Evolutionary conservation across 2,797 vertebrate genomes (phyloP), one percentile per base, ranked within the genome.

Genomic region (Naso thynnoides): DNA sequence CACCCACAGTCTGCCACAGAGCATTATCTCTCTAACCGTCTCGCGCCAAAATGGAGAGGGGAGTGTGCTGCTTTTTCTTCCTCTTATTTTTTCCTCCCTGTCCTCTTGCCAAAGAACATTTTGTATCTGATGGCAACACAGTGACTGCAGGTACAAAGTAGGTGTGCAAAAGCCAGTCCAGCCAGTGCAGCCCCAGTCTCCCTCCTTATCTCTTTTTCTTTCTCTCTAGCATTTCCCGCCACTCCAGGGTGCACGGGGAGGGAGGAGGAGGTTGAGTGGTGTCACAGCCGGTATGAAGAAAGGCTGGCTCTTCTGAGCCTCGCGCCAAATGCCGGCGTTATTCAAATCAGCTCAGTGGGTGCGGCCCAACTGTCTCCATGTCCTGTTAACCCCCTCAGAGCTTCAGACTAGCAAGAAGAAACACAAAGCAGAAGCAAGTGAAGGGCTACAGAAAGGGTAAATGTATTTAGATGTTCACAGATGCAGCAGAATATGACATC

Each of bases 291-390:
- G 86, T 47, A 81, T 70, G 72, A 91, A 90, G 90, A 91, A 89
- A 90, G 91, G 74, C 86, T 47, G 76, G 69, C 88, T 83, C 66
- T 60, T 73, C 69, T 60, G 72, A 69, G 80, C 72, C 85, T 92
- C 76, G 81, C 84, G 89, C 91, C 90, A 93, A 92, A 93, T 74
- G 84, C 88, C 84, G 84, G 88, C 78, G 77, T 90, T 91, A 93
- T 94, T 93, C 79, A 94, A 93, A 94, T 92, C 69, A 90, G 78
- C 89, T 81, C 77, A 69, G 90, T 90, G 91, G 92, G 91, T 91
- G 91, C 87, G 89, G 89, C 90, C 88, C 91, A 93, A 94, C 93
- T 87, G 92, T 85, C 90, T 93, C 80, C 58, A 56, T 73, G 84
- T 90, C 90, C 92, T 91, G 87, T 91, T 93, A 94, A 93, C 91